Percentiles rank a stretch among this genome's conserved stretches.
phyloP scores from a whole-genome alignment of 2,113 vertebrate species.

The Willisornis vidua region DNA sequence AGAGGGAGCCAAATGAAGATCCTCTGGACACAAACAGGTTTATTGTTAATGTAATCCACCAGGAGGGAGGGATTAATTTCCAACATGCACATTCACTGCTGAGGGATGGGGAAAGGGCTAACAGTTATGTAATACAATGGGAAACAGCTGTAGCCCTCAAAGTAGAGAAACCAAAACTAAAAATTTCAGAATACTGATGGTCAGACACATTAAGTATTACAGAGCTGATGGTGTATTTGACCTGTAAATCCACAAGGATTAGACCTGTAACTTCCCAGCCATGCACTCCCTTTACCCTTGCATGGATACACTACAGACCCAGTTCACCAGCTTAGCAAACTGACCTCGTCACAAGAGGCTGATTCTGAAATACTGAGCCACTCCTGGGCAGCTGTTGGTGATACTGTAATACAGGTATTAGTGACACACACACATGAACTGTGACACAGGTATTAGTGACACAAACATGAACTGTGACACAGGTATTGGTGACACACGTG shows the following conservation, averaged over 20 bases:
- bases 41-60: neutral
- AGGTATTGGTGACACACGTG: neutral
- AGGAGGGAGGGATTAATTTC: neutral
- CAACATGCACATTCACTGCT: neutral
- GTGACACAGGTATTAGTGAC: neutral
- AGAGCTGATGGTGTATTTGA: neutral
- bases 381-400: neutral
- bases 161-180: neutral
- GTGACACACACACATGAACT: too few species aligned
- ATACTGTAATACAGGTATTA: too few species aligned
- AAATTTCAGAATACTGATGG: neutral
- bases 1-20: neutral
- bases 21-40: neutral
- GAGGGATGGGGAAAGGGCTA: neutral
- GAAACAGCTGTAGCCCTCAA: neutral
- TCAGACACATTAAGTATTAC: neutral
- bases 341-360: neutral
- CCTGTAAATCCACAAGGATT: neutral
- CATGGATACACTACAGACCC: slow-evolving; percentile 3
- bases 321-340: slow-evolving; percentile 27
- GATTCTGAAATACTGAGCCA: neutral
- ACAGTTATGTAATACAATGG: neutral
- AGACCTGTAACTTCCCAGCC: neutral
- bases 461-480: too few species aligned
- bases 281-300: neutral